Evolutionary conservation across 2,888 invertebrate species (phyloP), one percentile per base, ranked within the genome.

Genomic region (Camponotus fellah): DNA sequence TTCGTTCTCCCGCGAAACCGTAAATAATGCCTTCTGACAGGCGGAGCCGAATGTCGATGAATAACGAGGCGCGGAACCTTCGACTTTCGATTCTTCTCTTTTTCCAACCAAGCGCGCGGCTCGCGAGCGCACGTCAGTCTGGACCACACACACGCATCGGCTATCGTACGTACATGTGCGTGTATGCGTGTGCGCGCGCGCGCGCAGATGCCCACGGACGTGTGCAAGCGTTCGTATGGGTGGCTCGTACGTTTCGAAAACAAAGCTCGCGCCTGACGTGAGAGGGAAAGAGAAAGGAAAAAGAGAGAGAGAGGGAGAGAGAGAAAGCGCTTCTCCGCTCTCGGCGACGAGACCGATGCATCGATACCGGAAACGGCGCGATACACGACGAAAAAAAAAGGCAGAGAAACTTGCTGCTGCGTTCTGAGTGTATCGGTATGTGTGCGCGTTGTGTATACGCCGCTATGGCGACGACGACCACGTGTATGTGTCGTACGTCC

Each of bases 351-450:
- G 87, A 82, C 86, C 92, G 91, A 91, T 91, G 89, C 91, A 92
- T 92, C 93, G 92, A 93, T 93, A 89, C 93, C 92, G 93, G 93
- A 93, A 93, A 91, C 91, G 89, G 85, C 84, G 84, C 84, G 90
- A 88, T 90, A 86, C 86, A 87, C 85, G 86, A 66, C 64, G 85
- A 75, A 58, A 84, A 85, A 91, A 85, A 91, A 83, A 85, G 88
- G 89, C 65, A 79, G 66, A 53, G 81, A 82, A 86, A 87, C 86
- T 87, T 86, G 84, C 87, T 83, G 86, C 79, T 79, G 66, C 2
- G 56, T 77, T 17, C 53, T 58, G 81, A 65, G 77, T 74, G 65
- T 64, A 75, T 34, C 62, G 53, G 79, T 64, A 64, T 64, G 43
- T 66, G 60, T 68, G 14, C n/a, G 8, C 9, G 62, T 9, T 32